These are phyloP conservation scores for Poecile atricapillus DNA, from an alignment of 2,113 vertebrate genomes.

Conservation along the genomic window DNA sequence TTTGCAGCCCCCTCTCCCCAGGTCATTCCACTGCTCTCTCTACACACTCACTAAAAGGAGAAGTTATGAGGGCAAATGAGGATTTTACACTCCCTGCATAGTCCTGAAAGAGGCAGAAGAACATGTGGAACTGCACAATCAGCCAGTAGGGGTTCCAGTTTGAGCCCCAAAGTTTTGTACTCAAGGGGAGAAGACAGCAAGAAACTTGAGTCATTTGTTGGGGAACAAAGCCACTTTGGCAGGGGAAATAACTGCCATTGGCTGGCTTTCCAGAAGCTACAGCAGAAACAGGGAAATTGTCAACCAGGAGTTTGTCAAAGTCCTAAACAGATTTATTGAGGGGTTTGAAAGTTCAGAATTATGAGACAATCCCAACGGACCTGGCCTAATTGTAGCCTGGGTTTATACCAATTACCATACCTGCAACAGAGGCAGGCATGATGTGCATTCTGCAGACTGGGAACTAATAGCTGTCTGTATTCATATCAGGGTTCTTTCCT, in stretches of 20 bases:
- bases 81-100: neutral
- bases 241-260: neutral
- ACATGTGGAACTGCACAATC: neutral
- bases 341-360: neutral
- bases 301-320: neutral
- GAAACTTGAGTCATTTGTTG: neutral
- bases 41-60: neutral
- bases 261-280: neutral
- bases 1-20: rapidly evolving
- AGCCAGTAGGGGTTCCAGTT: neutral
- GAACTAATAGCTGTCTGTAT: neutral
- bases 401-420: neutral
- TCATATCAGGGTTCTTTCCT: neutral
- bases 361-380: neutral
- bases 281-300: neutral
- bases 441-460: neutral
- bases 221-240: neutral
- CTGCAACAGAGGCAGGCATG: neutral
- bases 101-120: neutral
- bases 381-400: neutral
- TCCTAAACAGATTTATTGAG: neutral
- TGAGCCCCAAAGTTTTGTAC: neutral
- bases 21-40: neutral
- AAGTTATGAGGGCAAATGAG: neutral
- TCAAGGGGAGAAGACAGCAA: neutral